phyloP scores from a whole-genome alignment of 2,888 invertebrate genomes.

The Leptopilina syphax region DNA sequence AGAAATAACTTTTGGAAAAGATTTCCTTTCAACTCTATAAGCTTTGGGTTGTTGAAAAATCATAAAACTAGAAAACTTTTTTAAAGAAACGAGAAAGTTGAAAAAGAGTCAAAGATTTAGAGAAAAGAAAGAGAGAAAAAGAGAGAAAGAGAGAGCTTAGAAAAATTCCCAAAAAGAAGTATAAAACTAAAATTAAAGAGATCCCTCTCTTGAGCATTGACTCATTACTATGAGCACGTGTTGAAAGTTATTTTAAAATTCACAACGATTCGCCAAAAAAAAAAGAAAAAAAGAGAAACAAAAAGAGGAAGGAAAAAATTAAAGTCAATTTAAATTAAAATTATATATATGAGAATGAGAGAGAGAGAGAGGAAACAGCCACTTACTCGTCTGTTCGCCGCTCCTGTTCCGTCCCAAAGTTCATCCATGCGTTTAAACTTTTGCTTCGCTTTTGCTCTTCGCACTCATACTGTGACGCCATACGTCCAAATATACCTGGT shows the following conservation, averaged over 20 bases:
- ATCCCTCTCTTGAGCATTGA: no score
- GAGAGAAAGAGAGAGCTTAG: no score
- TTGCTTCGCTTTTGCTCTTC: slow-evolving; percentile 54
- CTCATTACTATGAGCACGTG: no score
- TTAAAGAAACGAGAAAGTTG: slow-evolving; percentile 15
- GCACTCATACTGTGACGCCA: slow-evolving; percentile 53
- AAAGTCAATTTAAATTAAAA: slow-evolving; percentile 60
- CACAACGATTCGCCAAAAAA: neutral
- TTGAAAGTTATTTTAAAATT: slow-evolving; percentile 3
- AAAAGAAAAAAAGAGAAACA: slow-evolving; percentile 6
- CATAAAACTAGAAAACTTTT: neutral
- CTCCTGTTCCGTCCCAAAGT: slow-evolving; percentile 60
- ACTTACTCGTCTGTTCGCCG: slow-evolving; percentile 62
- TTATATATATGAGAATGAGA: slow-evolving; percentile 42
- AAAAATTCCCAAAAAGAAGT: no score
- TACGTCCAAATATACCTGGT: slow-evolving; percentile 52
- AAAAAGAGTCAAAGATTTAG: neutral
- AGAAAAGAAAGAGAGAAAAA: slow-evolving; percentile 8
- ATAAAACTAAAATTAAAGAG: no score
- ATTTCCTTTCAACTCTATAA: slow-evolving; percentile 5
- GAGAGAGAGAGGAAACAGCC: slow-evolving; percentile 65
- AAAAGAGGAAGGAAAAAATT: slow-evolving; percentile 43
- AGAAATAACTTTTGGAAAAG: neutral
- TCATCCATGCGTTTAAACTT: slow-evolving; percentile 65
- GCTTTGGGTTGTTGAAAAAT: neutral